Evolutionary conservation across 1,140 invertebrate genomes (phyloP), one percentile per base, ranked within the genome.

Genomic region (Bombus sibiricus): DNA sequence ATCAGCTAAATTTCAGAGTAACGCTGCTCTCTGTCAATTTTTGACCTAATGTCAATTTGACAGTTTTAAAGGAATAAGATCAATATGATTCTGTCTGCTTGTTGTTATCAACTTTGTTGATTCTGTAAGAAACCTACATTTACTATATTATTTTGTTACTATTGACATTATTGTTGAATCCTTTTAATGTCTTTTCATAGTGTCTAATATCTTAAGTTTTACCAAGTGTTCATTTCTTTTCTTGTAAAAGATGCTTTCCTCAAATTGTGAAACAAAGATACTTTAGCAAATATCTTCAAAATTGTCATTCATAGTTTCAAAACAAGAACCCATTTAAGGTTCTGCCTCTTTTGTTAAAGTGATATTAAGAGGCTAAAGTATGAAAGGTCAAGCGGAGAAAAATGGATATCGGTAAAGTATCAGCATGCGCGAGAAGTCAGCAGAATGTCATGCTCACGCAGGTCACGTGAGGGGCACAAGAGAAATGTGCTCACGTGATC

Each of bases 401-500:
- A 94, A 95, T 95, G 94, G 95, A 87, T 94, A 90, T 87, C 90
- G 89, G 86, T 92, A 92, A 91, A 92, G 91, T 93, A 88, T 93
- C 94, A 95, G 92, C 89, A 95, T 95, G 95, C 95, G 94, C 90
- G 94, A 95, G 91, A 95, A 95, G 93, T 93, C 94, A 90, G 93
- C 94, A 93, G 94, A 94, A 95, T 95, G 95, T 94, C 93, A 94
- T 93, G 90, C 93, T 94, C 93, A 94, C 93, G 91, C 94, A 93
- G 91, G 92, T 91, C 92, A 95, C 94, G 93, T 95, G 93, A 95
- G 93, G 92, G 92, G 93, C 91, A 94, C 92, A 92, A 94, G 92
- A 94, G 94, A 95, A 87, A 95, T 95, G 94, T 95, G 95, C 94
- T 95, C 95, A 88, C 95, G 94, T 92, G 94, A 95, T 94, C 92